Evolutionary conservation across 1,140 invertebrate species (phyloP).

Genomic region (Scylla paramamosain): DNA sequence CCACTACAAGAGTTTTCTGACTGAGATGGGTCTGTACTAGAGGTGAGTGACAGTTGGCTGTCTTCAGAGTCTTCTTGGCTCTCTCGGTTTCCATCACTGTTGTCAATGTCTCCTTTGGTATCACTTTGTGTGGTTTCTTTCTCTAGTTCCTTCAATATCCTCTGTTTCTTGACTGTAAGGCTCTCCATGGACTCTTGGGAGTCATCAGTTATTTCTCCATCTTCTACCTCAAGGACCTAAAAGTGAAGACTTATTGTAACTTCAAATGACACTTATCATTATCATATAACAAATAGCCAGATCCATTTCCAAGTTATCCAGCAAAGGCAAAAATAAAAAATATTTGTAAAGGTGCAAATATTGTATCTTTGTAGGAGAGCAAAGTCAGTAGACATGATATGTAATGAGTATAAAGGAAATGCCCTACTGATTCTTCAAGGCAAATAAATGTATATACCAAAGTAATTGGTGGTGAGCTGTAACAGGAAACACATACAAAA

Average conservation of each 20-base stretch:
- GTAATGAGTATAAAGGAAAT: too few relatives aligned
- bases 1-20: conserved; percentile 61
- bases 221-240: conserved; percentile 33
- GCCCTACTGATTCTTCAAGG: too few relatives aligned
- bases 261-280: not conserved
- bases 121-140: not conserved
- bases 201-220: conserved; percentile 66
- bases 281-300: too few relatives aligned
- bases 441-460: too few relatives aligned
- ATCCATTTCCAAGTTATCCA: too few relatives aligned
- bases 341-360: too few relatives aligned
- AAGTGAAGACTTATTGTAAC: not conserved
- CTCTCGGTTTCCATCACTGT: not conserved
- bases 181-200: conserved; percentile 35
- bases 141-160: conserved; percentile 44
- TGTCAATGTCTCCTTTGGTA: not conserved
- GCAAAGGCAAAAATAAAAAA: not conserved
- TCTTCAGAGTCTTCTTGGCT: conserved; percentile 44
- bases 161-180: conserved; percentile 46
- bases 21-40: not conserved
- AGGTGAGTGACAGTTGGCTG: not conserved
- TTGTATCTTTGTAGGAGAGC: too few relatives aligned
- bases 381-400: too few relatives aligned
- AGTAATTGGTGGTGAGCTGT: too few relatives aligned
- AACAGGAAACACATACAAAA: too few relatives aligned